Evolutionary conservation across 1,140 invertebrate genomes (phyloP), one percentile per base, ranked within the genome.

Genomic region (Halictus rubicundus): DNA sequence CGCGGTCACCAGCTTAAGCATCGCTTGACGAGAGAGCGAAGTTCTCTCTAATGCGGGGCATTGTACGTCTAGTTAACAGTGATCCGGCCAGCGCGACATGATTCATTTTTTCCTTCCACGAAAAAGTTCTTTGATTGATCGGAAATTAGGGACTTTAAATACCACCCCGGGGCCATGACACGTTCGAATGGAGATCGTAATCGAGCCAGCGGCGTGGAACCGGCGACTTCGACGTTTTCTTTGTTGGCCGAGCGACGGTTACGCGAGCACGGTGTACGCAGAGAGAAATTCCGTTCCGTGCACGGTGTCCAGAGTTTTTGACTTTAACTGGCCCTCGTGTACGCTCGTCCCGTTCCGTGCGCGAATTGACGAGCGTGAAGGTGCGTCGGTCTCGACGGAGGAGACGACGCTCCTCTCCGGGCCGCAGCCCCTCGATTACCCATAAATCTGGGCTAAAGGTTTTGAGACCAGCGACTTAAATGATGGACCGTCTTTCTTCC

Each of bases 141-240:
- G 90, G 87, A 91, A 92, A 92, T 92, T 92, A 92, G 91, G 76
- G 89, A 89, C 88, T 83, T 80, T 92, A 92, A 92, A 91, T 90
- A 87, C 88, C 91, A 83, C 86, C 89, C 88, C 85, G 85, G 83
- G 89, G 90, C 86, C 80, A 89, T 87, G 89, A 92, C 91, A 90
- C 89, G 89, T 91, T 87, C 84, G 83, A 91, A 89, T 89, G 88
- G 90, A 87, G 88, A 92, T 91, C 83, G 85, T 91, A 90, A 92
- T 92, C 91, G 85, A 87, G 83, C 80, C 77, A 79, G 59, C 77
- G 77, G 69, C 69, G 77, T 23, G 70, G 70, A 60, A 25, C 61
- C 52, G 14, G 25, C 42, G 32, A 25, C 27, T 27, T n/a, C n/a
- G 52, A 32, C 16, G 14, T 21, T 57, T 54, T 49, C 65, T 68